These are phyloP conservation scores for Drosophila ercepeae DNA, from an alignment of 1,140 invertebrate genomes.

Conservation along the genomic window DNA sequence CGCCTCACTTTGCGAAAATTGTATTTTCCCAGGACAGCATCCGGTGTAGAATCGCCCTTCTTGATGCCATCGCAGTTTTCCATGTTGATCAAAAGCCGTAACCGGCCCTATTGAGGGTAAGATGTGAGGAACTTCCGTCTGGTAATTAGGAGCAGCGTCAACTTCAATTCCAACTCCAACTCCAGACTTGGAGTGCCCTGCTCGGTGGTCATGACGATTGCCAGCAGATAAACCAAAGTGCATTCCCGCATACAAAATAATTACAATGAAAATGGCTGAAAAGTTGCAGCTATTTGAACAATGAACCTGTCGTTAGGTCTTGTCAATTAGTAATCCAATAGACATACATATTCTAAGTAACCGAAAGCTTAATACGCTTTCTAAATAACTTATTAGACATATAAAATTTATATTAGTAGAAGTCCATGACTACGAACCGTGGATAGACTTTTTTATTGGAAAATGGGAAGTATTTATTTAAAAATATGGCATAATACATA, in stretches of 20 bases:
- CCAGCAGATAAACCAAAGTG: constrained; percentile 28
- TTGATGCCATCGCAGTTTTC: constrained; percentile 23
- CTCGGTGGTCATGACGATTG: constrained; percentile 45
- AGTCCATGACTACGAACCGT: too few relatives aligned
- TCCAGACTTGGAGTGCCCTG: constrained; percentile 1
- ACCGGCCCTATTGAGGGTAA: constrained; percentile 12
- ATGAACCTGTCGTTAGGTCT: constrained; percentile 67
- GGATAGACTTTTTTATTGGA: too few relatives aligned
- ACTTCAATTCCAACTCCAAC: constrained; percentile 4
- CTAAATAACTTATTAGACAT: not conserved
- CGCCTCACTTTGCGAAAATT: constrained; percentile 52
- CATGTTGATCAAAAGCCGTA: constrained; percentile 24
- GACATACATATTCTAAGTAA: not conserved
- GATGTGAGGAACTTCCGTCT: constrained; percentile 38
- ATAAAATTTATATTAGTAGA: not conserved
- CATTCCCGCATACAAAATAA: constrained; percentile 42
- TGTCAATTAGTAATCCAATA: constrained; percentile 46
- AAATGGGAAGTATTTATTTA: too few relatives aligned
- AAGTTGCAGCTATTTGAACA: constrained; percentile 71
- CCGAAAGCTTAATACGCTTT: constrained; percentile 15
- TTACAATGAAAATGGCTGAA: constrained; percentile 73
- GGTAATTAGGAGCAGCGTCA: constrained; percentile 49
- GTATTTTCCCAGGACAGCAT: constrained; percentile 60
- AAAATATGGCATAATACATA: too few relatives aligned
- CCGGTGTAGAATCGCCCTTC: constrained; percentile 26